Evolutionary conservation across 2,888 invertebrate genomes (phyloP).

Genomic region (Adela reaumurella): DNA sequence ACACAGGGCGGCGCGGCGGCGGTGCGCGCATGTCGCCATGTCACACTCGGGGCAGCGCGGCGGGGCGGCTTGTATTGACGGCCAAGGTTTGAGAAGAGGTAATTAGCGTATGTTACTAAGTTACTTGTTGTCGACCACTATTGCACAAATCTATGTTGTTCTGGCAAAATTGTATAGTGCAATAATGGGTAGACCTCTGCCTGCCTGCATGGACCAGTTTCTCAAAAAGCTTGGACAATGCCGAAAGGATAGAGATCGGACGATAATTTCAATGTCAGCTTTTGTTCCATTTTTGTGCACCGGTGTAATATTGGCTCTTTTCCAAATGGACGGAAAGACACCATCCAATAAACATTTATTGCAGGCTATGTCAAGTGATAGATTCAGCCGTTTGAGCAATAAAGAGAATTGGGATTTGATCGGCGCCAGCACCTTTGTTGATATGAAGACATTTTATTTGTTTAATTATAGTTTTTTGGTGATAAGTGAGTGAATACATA

Average conservation of each 20-base stretch:
- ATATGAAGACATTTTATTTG: neutral
- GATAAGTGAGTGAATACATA: neutral
- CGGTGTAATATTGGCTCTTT: constrained; percentile 9
- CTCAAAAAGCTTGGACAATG: constrained; percentile 13
- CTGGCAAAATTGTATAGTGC: constrained; percentile 8
- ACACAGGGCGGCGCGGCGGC: too few species aligned
- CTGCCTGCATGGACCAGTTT: constrained; percentile 10
- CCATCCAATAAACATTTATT: constrained; percentile 7
- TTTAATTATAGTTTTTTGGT: neutral
- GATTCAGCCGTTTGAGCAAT: neutral
- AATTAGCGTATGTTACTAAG: neutral
- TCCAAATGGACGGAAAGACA: constrained; percentile 10
- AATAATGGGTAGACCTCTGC: constrained; percentile 9
- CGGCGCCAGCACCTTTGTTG: neutral
- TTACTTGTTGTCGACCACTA: neutral
- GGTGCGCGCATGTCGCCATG: too few species aligned
- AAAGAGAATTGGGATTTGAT: neutral
- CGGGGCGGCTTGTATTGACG: too few species aligned
- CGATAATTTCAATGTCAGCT: constrained; percentile 11
- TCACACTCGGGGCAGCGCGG: too few species aligned
- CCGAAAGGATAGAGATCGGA: neutral
- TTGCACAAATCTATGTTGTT: constrained; percentile 11
- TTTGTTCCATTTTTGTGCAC: constrained; percentile 9
- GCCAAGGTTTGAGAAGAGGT: neutral
- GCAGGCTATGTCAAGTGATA: neutral